Conservation (phyloP, 2,888 invertebrate species). For the Lysandra coridon region DNA sequence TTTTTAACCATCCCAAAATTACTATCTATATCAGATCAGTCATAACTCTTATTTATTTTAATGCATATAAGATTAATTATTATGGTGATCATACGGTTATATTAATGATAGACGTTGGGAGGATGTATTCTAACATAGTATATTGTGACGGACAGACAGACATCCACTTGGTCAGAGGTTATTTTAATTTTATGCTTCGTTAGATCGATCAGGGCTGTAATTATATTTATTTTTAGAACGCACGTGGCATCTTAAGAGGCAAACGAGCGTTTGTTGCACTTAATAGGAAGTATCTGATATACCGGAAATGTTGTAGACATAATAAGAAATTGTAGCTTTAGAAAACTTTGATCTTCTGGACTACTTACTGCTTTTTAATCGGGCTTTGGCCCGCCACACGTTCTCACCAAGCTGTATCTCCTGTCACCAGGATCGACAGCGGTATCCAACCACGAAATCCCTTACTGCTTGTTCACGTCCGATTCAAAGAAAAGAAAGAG, state of each 20-base stretch:
- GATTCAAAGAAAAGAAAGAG: neutral
- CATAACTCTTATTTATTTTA: neutral
- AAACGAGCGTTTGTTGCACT: neutral
- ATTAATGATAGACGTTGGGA: neutral
- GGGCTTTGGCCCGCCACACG: too few relatives aligned
- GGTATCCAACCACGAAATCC: too few relatives aligned
- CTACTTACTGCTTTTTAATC: neutral
- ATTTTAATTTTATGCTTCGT: conserved; percentile 38
- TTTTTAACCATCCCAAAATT: too few relatives aligned
- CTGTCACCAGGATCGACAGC: too few relatives aligned
- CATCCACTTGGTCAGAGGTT: conserved; percentile 34
- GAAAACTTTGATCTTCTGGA: too few relatives aligned
- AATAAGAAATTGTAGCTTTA: too few relatives aligned
- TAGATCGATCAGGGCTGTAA: conserved; percentile 13
- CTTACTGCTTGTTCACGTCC: neutral
- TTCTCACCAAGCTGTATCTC: too few relatives aligned
- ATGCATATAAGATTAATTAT: neutral
- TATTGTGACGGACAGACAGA: conserved; percentile 20
- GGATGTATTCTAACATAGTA: neutral
- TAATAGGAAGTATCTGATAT: neutral
- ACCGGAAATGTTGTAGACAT: neutral
- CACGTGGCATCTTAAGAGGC: conserved; percentile 15
- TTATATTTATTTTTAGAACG: conserved; percentile 20
- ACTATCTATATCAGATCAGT: neutral
- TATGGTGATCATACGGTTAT: neutral